phyloP scores from a whole-genome alignment of 35 echinoderm and acorn worm species.

The Apostichopus japonicus region DNA sequence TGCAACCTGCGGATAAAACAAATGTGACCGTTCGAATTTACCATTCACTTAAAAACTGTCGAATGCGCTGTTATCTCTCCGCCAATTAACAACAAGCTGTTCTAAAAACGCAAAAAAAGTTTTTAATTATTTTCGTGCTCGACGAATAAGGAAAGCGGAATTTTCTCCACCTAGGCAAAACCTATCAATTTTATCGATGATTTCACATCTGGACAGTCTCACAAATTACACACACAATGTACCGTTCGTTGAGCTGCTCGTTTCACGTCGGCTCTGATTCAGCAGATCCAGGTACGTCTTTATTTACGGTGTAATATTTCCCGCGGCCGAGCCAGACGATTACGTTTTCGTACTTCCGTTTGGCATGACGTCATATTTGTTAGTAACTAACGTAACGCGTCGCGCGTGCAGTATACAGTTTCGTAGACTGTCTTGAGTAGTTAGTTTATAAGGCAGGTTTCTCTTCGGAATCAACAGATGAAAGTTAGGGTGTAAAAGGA shows the following conservation, averaged over 20 bases:
- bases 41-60: background rate
- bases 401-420: background rate
- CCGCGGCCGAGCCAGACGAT: background rate
- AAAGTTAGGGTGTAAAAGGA: background rate
- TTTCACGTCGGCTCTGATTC: background rate
- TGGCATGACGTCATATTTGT: background rate
- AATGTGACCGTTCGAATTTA: background rate
- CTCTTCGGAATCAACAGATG: too few species aligned
- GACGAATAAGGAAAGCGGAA: background rate
- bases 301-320: conserved; percentile 19
- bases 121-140: background rate
- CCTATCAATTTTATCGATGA: background rate
- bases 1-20: too few species aligned
- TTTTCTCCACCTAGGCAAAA: background rate
- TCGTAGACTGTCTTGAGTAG: background rate
- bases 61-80: background rate
- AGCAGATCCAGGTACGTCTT: conserved; percentile 5
- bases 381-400: background rate
- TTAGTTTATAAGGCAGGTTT: background rate
- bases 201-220: background rate
- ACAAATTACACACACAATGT: background rate
- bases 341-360: background rate
- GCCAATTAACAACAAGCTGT: background rate
- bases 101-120: background rate
- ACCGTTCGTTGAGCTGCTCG: background rate